Evolutionary conservation across 2,797 vertebrate genomes (phyloP).

Genomic region (Pangasius sanitwongsei): DNA sequence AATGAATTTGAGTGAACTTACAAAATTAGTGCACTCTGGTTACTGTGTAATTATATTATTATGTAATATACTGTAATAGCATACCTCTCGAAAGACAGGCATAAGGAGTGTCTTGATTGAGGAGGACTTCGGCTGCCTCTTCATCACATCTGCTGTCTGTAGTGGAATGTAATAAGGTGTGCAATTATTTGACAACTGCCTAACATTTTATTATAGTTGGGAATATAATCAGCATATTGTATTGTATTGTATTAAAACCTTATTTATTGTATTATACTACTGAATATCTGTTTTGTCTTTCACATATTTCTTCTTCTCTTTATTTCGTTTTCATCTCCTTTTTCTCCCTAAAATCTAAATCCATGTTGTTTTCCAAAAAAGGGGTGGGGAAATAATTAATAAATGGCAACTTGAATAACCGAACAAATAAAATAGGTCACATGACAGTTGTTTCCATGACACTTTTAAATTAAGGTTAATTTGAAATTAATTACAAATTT

Average conservation of each 20-base stretch:
- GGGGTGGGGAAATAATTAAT: neutral
- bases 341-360: neutral
- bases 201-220: neutral
- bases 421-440: neutral
- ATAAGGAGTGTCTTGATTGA: constrained; percentile 91
- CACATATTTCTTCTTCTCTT: neutral
- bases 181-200: neutral
- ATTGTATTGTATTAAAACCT: neutral
- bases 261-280: neutral
- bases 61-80: neutral
- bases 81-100: constrained; percentile 95
- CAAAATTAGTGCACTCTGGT: neutral
- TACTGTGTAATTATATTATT: neutral
- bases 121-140: constrained; percentile 91
- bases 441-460: neutral
- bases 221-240: neutral
- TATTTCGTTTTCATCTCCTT: neutral
- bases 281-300: neutral
- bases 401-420: neutral
- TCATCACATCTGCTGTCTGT: constrained; percentile 85
- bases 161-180: constrained; percentile 14
- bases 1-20: neutral
- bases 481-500: neutral
- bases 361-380: neutral
- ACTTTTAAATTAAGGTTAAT: neutral